Percentiles rank a stretch among this genome's conserved stretches.
These are phyloP conservation scores for Cybosia mesomella DNA, from an alignment of 2,888 invertebrate species.

Conservation along the genomic window DNA sequence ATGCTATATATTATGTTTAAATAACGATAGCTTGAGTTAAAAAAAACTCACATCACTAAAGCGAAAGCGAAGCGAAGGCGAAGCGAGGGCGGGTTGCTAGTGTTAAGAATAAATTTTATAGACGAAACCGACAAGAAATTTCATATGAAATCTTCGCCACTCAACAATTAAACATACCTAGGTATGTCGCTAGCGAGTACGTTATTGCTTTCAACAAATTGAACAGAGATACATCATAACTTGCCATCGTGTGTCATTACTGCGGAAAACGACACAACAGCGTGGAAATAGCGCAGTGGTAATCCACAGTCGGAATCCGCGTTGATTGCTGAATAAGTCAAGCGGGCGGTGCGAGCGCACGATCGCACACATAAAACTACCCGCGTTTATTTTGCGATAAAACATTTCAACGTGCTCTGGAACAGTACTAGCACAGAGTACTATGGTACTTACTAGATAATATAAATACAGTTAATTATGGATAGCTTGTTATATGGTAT, in stretches of 20 bases:
- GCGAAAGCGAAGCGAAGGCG: no score
- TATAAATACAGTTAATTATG: not conserved
- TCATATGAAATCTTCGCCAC: not conserved
- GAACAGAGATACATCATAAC: slow-evolving; percentile 30
- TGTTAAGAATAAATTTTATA: no score
- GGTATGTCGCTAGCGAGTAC: no score
- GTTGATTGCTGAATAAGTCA: slow-evolving; percentile 54
- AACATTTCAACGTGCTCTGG: slow-evolving; percentile 15
- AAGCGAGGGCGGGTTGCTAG: no score
- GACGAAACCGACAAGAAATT: not conserved
- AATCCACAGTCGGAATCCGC: slow-evolving; percentile 43
- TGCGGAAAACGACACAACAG: slow-evolving; percentile 52
- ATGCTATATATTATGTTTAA: no score
- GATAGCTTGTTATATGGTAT: not conserved
- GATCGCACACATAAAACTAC: slow-evolving; percentile 53
- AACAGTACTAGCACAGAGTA: no score
- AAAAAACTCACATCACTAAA: no score
- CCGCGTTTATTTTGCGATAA: slow-evolving; percentile 42
- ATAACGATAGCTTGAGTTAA: no score
- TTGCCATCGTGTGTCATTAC: slow-evolving; percentile 45
- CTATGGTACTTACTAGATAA: no score
- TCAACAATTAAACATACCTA: not conserved
- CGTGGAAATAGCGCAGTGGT: slow-evolving; percentile 29
- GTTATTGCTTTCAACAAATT: slow-evolving; percentile 2
- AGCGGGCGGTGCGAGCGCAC: slow-evolving; percentile 50